Conservation (phyloP, 2,797 vertebrate genomes). For the Hemibagrus guttatus region DNA sequence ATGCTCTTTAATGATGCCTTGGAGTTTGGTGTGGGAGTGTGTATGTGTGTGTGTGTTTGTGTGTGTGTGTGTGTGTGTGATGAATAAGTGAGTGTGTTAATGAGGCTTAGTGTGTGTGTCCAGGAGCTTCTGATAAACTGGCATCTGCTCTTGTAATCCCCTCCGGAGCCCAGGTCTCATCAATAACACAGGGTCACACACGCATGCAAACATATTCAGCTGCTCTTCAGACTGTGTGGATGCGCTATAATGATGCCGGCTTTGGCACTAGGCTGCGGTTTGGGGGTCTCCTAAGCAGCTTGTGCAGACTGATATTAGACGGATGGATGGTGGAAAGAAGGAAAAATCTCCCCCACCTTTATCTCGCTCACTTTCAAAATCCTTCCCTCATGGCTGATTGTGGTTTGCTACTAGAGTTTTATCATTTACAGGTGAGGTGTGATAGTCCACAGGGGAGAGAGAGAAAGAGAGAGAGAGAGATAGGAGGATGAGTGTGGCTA, state of each 20-base stretch:
- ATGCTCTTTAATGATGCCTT: constrained; percentile 45
- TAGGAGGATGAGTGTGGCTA: constrained; percentile 67
- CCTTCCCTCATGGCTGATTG: constrained; percentile 38
- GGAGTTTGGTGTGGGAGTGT: constrained; percentile 27
- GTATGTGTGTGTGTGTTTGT: not conserved
- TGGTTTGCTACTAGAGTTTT: constrained; percentile 70
- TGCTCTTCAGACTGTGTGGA: constrained; percentile 30
- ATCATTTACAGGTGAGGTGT: constrained; percentile 73
- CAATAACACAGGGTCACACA: constrained; percentile 42
- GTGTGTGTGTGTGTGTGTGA: not conserved
- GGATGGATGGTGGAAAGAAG: constrained; percentile 42
- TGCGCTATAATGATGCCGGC: constrained; percentile 38
- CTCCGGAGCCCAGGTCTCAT: constrained; percentile 41
- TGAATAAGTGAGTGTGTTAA: constrained; percentile 42
- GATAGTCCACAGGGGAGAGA: constrained; percentile 56
- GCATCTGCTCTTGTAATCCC: constrained; percentile 49
- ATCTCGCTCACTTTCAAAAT: constrained; percentile 21
- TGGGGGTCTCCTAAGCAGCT: constrained; percentile 54
- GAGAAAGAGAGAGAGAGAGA: constrained; percentile 18
- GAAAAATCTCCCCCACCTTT: constrained; percentile 17
- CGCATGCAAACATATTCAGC: constrained; percentile 37
- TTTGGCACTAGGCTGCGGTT: constrained; percentile 43
- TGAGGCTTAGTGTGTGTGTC: constrained; percentile 42
- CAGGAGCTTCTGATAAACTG: constrained; percentile 53
- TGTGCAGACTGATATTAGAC: constrained; percentile 53